Evolutionary conservation across 2,113 vertebrate species (phyloP).

Genomic region (Coryphaenoides rupestris): DNA sequence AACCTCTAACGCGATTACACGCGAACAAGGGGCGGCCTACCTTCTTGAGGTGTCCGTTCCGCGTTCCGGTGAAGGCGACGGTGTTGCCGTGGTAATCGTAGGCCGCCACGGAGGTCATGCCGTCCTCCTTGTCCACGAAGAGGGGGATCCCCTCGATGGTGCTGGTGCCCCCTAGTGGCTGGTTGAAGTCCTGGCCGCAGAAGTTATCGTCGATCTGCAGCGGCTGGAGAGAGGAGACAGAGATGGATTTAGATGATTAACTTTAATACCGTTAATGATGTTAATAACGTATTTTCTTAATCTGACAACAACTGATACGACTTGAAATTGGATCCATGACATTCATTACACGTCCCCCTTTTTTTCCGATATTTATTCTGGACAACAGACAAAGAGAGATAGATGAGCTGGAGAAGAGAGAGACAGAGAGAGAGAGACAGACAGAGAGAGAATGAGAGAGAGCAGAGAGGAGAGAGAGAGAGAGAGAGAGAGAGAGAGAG

Average conservation of each 20-base stretch:
- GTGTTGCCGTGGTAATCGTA: constrained; percentile 92
- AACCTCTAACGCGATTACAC: not conserved
- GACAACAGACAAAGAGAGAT: no score
- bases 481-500: not conserved
- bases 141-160: constrained; percentile 91
- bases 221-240: constrained; percentile 69
- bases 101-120: constrained; percentile 92
- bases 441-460: constrained; percentile 19
- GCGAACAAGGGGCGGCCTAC: constrained; percentile 66
- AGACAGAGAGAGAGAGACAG: not conserved
- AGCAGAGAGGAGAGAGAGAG: constrained; percentile 2
- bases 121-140: constrained; percentile 93
- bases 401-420: no score
- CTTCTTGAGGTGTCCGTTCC: constrained; percentile 89
- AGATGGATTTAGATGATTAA: no score
- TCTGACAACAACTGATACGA: no score
- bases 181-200: constrained; percentile 98
- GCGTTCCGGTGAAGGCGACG: constrained; percentile 87
- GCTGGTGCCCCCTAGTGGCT: constrained; percentile 90
- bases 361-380: no score
- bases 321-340: no score
- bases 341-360: no score
- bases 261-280: not conserved
- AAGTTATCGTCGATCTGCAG: constrained; percentile 96
- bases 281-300: no score